Evolutionary conservation across 2,888 invertebrate species (phyloP), one percentile per base, ranked within the genome.

Genomic region (Drosophila koepferae): DNA sequence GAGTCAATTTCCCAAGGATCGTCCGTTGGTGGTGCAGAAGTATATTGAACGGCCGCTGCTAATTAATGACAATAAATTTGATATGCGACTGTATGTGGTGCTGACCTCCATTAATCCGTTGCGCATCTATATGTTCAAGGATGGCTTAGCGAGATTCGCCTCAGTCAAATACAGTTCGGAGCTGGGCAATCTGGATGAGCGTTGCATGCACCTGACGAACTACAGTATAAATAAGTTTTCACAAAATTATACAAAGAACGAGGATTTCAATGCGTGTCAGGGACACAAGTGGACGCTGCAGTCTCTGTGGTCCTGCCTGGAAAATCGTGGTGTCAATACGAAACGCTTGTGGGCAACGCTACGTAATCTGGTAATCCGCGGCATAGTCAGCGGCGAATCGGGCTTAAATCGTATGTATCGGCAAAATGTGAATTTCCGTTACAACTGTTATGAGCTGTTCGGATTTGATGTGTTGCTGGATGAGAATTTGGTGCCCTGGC

Each of bases 41-140:
- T 93, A 97, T 90, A 96, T 98, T 75, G 95, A 96, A 72, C 96
- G 96, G 87, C 98, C 98, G 0, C 96, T 96, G 91, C 95, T 98
- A 55, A 97, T 99, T 86, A 98, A 98, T 91, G 98, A 97, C 54
- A 98, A 97, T 93, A 99, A 99, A 94, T 99, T 99, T 94, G 99
- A 99, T 94, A 95, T 99, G 91, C 95, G 99, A 8, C 94, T 99
- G 38, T 99, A 99, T 93, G 98, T 99, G 43, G 95, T 99, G 38
- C 96, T 99, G 38, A 98, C 99, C 2, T 98, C 98, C 46, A 96
- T 99, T 81, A 97, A 99, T 92, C 99, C 99, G 0, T 94, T 99
- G 5, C 94, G 97, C 81, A 96, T 99, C 85, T 99, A 99, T 93
- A 94, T 99, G 85, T 99, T 98, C 93, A 97, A 98, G 75, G 99